Base-by-base conservation (phyloP, 1,140 invertebrate species). In the Papilio polyxenes region DNA sequence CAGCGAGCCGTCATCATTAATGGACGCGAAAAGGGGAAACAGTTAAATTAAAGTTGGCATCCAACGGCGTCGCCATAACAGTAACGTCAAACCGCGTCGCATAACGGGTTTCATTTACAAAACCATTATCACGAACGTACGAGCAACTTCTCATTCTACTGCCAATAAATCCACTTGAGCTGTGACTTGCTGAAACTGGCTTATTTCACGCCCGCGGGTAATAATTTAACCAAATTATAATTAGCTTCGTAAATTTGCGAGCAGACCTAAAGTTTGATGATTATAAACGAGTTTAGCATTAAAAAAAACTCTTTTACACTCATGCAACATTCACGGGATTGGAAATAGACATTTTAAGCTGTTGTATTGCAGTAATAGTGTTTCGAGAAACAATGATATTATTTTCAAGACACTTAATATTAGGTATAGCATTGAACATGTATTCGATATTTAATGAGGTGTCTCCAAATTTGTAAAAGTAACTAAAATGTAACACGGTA, bases 71-170 rank as follows among this genome's bases (percentile, higher is more conserved):
- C 76, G 82, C 83, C 82, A 84, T 88, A 88, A 85, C 86, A 86
- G 87, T 89, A 89, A 89, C 85, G 83, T 86, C 83, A 87, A 84
- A 87, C 82, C 85, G 82, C 86, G 82, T 83, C 85, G 84, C 86
- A 88, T 89, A 90, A 88, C 86, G 83, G 86, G 84, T 87, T 89
- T 88, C 88, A 92, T 92, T 90, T 88, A 88, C 91, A 90, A 89
- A 91, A 88, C 88, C 84, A 89, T 93, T 92, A 91, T 89, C 87
- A 83, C 78, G 82, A 86, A 88, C 86, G 85, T 85, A 89, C 87
- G 82, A 89, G 82, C 83, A 86, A 88, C 86, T 88, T 90, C 85
- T 86, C 89, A 83, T 88, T 79, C 86, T 87, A 83, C 82, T 85
- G 88, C 84, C 86, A 90, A 92, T 90, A 89, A 89, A 90, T 90